A percentile compares a stretch with the other conserved stretches of the same genome.
Evolutionary conservation across 2,113 vertebrate species (phyloP).

Genomic region (Conger conger): DNA sequence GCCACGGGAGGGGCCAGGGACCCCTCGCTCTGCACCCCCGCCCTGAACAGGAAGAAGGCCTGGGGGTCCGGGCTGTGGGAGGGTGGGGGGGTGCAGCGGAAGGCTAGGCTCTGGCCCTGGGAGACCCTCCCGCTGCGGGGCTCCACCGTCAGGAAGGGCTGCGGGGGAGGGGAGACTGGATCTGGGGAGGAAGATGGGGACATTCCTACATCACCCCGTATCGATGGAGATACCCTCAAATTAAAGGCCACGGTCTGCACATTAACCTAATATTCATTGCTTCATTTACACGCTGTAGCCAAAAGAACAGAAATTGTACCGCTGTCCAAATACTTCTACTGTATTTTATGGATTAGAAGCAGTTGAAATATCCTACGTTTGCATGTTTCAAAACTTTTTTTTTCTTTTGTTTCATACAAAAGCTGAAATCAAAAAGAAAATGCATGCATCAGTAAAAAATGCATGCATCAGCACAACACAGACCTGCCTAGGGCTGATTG

Average conservation of each 20-base stretch:
- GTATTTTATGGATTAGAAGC: not conserved
- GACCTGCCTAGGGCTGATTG: not conserved
- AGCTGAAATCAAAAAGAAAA: not conserved
- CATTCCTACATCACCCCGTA: too few species aligned
- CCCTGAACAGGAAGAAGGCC: constrained; percentile 4
- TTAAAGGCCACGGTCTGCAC: too few species aligned
- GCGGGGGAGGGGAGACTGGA: not conserved
- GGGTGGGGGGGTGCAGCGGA: constrained; percentile 9
- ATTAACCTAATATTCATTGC: too few species aligned
- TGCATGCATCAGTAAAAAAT: not conserved
- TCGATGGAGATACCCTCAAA: too few species aligned
- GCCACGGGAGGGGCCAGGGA: not conserved
- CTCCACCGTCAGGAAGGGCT: not conserved
- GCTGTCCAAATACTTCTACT: too few species aligned
- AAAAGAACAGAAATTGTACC: too few species aligned
- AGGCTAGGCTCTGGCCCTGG: not conserved
- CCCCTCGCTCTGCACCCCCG: too few species aligned
- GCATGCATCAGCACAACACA: not conserved
- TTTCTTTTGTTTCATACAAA: not conserved
- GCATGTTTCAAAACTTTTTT: not conserved
- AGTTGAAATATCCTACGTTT: not conserved
- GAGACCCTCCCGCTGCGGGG: not conserved
- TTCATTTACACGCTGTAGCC: too few species aligned
- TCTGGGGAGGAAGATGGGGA: not conserved
- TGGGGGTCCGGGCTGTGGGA: not conserved